Evolutionary conservation across 2,113 vertebrate species (phyloP), one percentile per base, ranked within the genome.

Genomic region (Odocoileus virginianus): DNA sequence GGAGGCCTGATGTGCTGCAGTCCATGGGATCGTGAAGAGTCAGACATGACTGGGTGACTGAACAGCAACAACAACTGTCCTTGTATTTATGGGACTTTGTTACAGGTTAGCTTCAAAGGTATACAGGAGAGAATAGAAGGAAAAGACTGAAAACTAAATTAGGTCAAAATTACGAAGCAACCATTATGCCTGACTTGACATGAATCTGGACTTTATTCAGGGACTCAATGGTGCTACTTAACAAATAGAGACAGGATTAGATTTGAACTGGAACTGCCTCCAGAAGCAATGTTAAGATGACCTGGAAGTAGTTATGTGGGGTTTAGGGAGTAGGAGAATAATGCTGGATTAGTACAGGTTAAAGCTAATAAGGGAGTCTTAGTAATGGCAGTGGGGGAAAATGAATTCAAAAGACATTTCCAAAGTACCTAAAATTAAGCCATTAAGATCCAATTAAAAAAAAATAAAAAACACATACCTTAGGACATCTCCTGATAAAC

Each of bases 381-480:
- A 78, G 28, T n/a, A 83, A 79, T 30, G 36, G 50, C 30, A 55
- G n/a, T 76, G 6, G 19, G 50, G 36, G 36, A 57, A 58, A 93
- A 83, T 58, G 43, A 21, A 60, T 92, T 60, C 25, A 61, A 92
- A 97, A 96, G 60, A 86, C 50, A 96, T 54, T 89, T 97, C n/a
- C 54, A 54, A 93, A 71, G 60, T 83, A 67, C 25, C 6, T 60
- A 81, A 58, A 50, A 83, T 57, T 58, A 94, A 47, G 91, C 11
- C 57, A 84, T 57, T 82, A 79, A 57, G 43, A 67, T 27, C 9
- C 17, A 92, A 54, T 54, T 52, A 16, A 40, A 12, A 94, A 93
- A 93, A 86, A 88, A 74, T 55, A 2, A 36, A 76, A 92, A 90
- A 83, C 52, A 33, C 11, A 76, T 52, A 86, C 10, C 10, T 86